These are phyloP conservation scores for Centrocercus urophasianus DNA, from an alignment of 2,113 vertebrate genomes.

Conservation along the genomic window DNA sequence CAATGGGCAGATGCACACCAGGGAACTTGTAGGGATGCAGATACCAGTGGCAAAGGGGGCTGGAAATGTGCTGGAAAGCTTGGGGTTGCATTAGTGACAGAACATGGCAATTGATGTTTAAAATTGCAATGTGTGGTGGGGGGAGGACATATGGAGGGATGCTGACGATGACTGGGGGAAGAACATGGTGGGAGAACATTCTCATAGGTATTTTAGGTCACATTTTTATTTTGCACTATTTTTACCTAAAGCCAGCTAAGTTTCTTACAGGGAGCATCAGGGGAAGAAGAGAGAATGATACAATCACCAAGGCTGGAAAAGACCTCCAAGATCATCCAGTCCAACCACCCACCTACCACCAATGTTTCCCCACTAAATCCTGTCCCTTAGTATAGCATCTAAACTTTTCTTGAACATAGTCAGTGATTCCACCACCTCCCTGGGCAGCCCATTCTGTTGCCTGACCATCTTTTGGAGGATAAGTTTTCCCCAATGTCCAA, in stretches of 20 bases:
- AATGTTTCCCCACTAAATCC: no score
- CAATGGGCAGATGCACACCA: rapidly evolving
- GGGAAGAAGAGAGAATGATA: background rate
- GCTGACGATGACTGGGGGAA: background rate
- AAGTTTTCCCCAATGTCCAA: no score
- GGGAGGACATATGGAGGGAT: background rate
- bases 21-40: background rate
- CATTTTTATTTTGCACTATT: background rate
- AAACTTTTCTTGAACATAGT: no score
- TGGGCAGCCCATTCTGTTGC: no score
- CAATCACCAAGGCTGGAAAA: no score
- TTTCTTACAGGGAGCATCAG: background rate
- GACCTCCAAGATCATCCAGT: no score
- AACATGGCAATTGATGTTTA: background rate
- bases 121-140: background rate
- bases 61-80: background rate
- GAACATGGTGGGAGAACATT: background rate
- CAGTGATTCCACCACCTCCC: no score
- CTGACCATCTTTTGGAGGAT: no score
- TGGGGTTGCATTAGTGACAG: background rate
- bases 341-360: no score
- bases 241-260: background rate
- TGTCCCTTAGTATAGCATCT: no score
- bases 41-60: background rate
- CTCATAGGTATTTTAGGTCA: background rate